These are phyloP conservation scores for Mus spicilegus DNA, from an alignment of 2,113 vertebrate genomes.

Conservation along the genomic window DNA sequence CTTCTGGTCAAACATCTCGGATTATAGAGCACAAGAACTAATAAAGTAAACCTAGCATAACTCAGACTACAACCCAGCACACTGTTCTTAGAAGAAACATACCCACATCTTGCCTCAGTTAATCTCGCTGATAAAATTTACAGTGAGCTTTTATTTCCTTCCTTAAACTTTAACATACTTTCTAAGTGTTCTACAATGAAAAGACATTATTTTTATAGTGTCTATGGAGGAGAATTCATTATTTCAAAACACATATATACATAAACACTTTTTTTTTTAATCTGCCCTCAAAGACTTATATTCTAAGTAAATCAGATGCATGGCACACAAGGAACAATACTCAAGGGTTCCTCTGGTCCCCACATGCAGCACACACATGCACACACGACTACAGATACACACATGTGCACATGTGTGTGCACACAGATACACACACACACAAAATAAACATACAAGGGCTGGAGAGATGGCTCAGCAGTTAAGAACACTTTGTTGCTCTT, in stretches of 20 bases:
- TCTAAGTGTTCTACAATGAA: slow-evolving; percentile 29
- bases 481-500: neutral
- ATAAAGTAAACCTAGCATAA: neutral
- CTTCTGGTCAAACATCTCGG: neutral
- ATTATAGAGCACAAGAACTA: neutral
- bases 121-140: neutral
- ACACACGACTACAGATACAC: too few relatives aligned
- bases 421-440: neutral
- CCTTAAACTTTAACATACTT: slow-evolving; percentile 56
- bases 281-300: slow-evolving; percentile 28
- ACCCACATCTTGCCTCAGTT: neutral
- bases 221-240: neutral
- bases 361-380: too few relatives aligned
- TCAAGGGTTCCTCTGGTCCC: neutral
- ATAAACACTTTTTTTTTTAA: neutral
- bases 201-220: slow-evolving; percentile 40
- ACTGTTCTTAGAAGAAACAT: slow-evolving; percentile 10
- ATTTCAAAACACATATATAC: slow-evolving; percentile 23
- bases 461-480: neutral
- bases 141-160: slow-evolving; percentile 50
- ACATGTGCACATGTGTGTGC: too few relatives aligned
- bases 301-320: neutral
- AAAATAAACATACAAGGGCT: neutral
- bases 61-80: neutral
- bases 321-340: neutral